Evolutionary conservation across 53 echinoderm and acorn worm genomes (phyloP), one percentile per base, ranked within the genome.

Genomic region (Actinopyga echinites): DNA sequence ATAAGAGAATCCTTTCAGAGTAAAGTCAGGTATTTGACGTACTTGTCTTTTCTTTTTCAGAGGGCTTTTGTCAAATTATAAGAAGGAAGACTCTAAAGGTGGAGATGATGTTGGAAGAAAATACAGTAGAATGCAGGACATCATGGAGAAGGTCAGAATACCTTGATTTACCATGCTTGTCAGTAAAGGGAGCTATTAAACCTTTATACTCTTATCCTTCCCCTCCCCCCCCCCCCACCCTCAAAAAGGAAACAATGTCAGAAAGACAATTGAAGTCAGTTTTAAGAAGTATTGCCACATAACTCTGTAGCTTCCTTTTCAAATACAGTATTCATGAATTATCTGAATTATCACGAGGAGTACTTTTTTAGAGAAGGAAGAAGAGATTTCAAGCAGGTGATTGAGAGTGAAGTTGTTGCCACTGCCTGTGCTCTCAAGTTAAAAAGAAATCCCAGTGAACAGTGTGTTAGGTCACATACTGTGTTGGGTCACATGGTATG

Each of bases 401-500:
- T 25, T 10, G 42, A 57, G 7, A 55, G 38, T 10, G 1, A 64
- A 40, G 37, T 80, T 40, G 64, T 20, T 8, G 80, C 84, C 33
- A 24, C 57, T 0, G 69, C 78, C 9, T 84, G 87, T 30, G 20
- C 74, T 11, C 91, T 87, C 37, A 74, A 64, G 31, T n/a, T 54
- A 21, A 87, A 87, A 84, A 87, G 87, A 66, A 79, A 91, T 83
- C 87, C 87, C 66, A 65, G 23, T 28, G 12, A n/a, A n/a, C n/a
- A n/a, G n/a, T n/a, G n/a, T n/a, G n/a, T n/a, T n/a, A n/a, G n/a
- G n/a, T n/a, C n/a, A n/a, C n/a, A n/a, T n/a, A n/a, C n/a, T n/a
- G n/a, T n/a, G n/a, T n/a, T n/a, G n/a, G n/a, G n/a, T n/a, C n/a
- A n/a, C n/a, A n/a, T n/a, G n/a, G n/a, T n/a, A n/a, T n/a, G n/a